Evolutionary conservation across 2,888 invertebrate species (phyloP).

Genomic region (Perdita meconis): DNA sequence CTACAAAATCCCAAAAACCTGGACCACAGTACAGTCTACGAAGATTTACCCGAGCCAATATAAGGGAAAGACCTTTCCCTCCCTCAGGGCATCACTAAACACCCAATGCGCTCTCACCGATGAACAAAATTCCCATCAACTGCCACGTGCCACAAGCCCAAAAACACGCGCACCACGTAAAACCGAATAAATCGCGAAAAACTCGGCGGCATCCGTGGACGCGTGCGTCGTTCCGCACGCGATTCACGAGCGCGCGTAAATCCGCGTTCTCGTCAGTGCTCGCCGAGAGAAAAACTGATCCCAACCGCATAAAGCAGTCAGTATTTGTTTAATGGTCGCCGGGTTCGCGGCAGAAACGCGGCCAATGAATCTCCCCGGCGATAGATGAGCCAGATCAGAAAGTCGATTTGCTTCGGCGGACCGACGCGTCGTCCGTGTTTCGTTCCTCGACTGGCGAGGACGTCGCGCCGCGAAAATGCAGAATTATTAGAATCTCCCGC

Average conservation of each 20-base stretch:
- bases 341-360: background rate
- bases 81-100: too few species aligned
- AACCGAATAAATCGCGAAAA: slow-evolving; percentile 37
- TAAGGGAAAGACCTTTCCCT: too few species aligned
- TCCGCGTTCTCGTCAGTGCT: background rate
- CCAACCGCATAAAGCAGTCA: slow-evolving; percentile 28
- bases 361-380: slow-evolving; percentile 46
- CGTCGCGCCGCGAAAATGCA: slow-evolving; percentile 67
- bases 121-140: background rate
- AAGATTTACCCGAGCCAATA: too few species aligned
- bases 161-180: background rate
- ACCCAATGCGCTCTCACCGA: too few species aligned
- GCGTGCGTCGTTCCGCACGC: background rate
- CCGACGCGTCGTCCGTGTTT: slow-evolving; percentile 54
- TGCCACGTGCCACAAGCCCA: background rate
- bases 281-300: slow-evolving; percentile 24
- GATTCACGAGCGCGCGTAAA: slow-evolving; percentile 24
- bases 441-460: slow-evolving; percentile 69
- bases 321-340: slow-evolving; percentile 36
- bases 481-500: slow-evolving; percentile 73
- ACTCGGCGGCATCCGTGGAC: background rate
- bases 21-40: too few species aligned
- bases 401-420: slow-evolving; percentile 62
- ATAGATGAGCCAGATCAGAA: slow-evolving; percentile 47
- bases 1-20: too few species aligned